Base-by-base conservation (phyloP, 2,888 invertebrate species). In the Unio pictorum region DNA sequence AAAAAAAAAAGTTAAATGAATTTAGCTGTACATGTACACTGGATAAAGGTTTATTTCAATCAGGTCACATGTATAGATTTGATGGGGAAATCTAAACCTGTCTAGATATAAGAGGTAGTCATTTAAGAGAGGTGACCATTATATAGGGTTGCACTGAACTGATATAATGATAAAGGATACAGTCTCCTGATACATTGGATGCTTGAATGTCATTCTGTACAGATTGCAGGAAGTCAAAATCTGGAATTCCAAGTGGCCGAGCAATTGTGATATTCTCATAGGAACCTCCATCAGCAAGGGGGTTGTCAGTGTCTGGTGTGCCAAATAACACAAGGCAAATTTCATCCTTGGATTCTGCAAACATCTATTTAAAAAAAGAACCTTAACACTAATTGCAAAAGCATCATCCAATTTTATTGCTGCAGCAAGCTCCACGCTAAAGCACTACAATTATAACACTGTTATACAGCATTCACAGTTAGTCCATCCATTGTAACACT, bases 301-400 rank as follows among this genome's bases (percentile, higher is more conserved):
- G 86, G 78, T 92, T 92, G 78, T 87, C 90, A 0, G 93, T 93
- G 17, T 91, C 91, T 72, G 92, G 91, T 0, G 93, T 92, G 0
- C 95, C 94, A 80, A 94, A 90, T 64, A 94, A 86, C 18, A 94
- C 90, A 63, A 95, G 88, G 1, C 93, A 93, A 5, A 95, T 81
- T 76, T 93, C 92, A 88, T 94, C 94, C 82, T 93, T 93, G 3
- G 92, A 93, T 72, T 93, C 92, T 59, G 93, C 91, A 86, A 94
- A 93, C 81, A 95, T 93, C 93, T 93, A 75, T 3, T 82, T 74
- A 65, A 73, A 61, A 68, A 55, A 63, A 57, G 55, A 55, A 55
- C 1, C 4, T 58, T 58, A n/a, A 11, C 7, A 23, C 26, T 58
- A 15, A 45, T 11, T 11, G 11, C 45, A 45, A 45, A 8, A 45